These are phyloP conservation scores for Tapirus indicus DNA, from an alignment of 2,797 vertebrate genomes.

Conservation along the genomic window DNA sequence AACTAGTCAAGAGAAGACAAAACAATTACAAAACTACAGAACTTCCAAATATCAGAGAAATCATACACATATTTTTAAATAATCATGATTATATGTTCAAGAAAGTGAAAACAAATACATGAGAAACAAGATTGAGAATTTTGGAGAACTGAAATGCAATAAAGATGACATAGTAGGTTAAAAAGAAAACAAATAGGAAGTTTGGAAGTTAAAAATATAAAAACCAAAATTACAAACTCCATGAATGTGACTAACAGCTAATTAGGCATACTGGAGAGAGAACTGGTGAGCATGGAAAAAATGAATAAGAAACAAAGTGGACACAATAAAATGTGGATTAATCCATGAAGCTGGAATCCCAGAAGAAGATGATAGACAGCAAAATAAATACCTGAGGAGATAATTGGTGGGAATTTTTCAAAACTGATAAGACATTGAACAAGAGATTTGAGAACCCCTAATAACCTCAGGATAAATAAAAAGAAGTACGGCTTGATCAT, in stretches of 20 bases:
- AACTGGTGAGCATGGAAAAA: conserved; percentile 50
- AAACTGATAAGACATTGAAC: background rate
- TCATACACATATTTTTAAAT: conserved; percentile 56
- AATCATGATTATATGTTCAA: conserved; percentile 30
- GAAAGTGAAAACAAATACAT: background rate
- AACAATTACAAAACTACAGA: background rate
- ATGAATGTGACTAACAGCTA: conserved; percentile 46
- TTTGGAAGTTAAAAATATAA: conserved; percentile 64
- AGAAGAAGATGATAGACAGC: background rate
- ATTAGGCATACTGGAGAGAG: conserved; percentile 9
- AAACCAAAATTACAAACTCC: conserved; percentile 59
- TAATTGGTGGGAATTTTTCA: background rate
- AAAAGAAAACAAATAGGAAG: conserved; percentile 31
- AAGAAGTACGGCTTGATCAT: background rate
- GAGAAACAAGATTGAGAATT: background rate
- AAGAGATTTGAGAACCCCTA: background rate
- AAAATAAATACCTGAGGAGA: conserved; percentile 19
- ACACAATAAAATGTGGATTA: conserved; percentile 28
- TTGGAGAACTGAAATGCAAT: background rate
- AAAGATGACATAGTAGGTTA: background rate
- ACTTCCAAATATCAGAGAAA: background rate
- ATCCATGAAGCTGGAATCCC: background rate
- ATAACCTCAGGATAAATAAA: background rate
- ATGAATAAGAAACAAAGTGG: conserved; percentile 47
- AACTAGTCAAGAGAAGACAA: background rate